Evolutionary conservation across 2,888 invertebrate species (phyloP).

Genomic region (Dasypogon diadema): DNA sequence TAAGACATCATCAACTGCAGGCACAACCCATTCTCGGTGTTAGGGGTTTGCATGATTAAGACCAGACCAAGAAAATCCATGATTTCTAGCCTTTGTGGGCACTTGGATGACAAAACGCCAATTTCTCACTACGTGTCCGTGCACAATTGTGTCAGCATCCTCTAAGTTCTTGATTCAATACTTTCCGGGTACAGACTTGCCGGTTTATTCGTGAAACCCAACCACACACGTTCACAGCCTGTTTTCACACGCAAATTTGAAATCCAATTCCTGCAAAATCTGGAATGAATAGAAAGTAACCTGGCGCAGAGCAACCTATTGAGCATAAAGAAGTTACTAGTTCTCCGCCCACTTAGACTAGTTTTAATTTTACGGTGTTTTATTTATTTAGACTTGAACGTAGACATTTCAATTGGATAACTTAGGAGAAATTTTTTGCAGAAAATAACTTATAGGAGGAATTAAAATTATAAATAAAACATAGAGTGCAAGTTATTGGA

Average conservation of each 20-base stretch:
- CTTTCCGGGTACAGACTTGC: not conserved
- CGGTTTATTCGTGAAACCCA: not conserved
- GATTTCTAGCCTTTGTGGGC: conserved; percentile 24
- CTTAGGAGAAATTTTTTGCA: not conserved
- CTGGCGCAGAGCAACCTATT: not conserved
- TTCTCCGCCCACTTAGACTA: conserved; percentile 17
- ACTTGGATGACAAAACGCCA: conserved; percentile 26
- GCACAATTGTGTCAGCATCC: not conserved
- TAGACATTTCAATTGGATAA: conserved; percentile 25
- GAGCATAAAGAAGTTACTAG: conserved; percentile 1
- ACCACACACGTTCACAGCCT: not conserved
- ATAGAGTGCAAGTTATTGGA: too few relatives aligned
- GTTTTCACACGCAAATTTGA: conserved; percentile 33
- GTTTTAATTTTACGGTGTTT: conserved; percentile 17
- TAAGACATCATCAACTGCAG: conserved; percentile 21
- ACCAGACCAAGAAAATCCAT: conserved; percentile 20
- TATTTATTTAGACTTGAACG: conserved; percentile 17
- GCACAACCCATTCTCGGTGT: conserved; percentile 12
- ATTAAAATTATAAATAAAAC: too few relatives aligned
- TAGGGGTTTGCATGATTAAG: conserved; percentile 21
- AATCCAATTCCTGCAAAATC: conserved; percentile 13
- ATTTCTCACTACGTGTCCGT: conserved; percentile 19
- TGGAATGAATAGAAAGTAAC: conserved; percentile 3
- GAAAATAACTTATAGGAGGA: too few relatives aligned
- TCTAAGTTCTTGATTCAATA: not conserved